phyloP scores from a whole-genome alignment of 2,797 vertebrate genomes.

The Odontamblyopus rebecca region DNA sequence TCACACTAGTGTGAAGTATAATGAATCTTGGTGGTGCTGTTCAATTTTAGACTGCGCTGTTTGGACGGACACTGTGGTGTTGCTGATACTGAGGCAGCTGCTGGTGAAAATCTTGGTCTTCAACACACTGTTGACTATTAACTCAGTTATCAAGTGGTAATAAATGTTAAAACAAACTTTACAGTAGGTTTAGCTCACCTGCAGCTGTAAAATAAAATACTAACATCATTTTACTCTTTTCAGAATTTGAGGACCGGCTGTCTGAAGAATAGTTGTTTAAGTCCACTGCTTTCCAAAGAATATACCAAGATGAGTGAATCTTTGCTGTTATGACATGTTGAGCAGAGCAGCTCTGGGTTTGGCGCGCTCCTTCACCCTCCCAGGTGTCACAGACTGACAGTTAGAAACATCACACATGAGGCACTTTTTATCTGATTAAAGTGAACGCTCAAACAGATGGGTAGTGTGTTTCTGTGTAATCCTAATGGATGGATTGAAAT shows the following conservation, averaged over 20 bases:
- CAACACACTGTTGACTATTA: slow-evolving; percentile 71
- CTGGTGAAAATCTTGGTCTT: slow-evolving; percentile 73
- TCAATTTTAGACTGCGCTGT: slow-evolving; percentile 48
- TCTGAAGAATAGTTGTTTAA: background rate
- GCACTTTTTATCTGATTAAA: slow-evolving; percentile 68
- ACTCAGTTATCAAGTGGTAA: slow-evolving; percentile 75
- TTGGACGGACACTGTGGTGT: slow-evolving; percentile 61
- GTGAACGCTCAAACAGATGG: slow-evolving; percentile 70
- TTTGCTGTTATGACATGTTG: background rate
- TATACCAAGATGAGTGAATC: background rate
- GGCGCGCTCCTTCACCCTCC: slow-evolving; percentile 25
- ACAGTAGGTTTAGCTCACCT: background rate
- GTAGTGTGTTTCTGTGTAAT: slow-evolving; percentile 11
- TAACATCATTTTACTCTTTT: background rate
- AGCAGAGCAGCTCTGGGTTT: slow-evolving; percentile 12
- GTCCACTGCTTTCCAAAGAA: background rate
- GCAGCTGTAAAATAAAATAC: background rate
- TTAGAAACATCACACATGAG: slow-evolving; percentile 53
- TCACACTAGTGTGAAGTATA: background rate
- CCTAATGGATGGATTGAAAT: background rate
- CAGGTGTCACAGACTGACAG: slow-evolving; percentile 62
- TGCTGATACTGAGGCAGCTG: slow-evolving; percentile 69
- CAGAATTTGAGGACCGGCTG: background rate
- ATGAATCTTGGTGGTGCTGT: background rate
- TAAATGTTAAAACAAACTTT: slow-evolving; percentile 37